A percentile compares a stretch with the other conserved stretches of the same genome.
Conservation (phyloP, 2,888 invertebrate genomes). For the Pachliopta kotzebuea region DNA sequence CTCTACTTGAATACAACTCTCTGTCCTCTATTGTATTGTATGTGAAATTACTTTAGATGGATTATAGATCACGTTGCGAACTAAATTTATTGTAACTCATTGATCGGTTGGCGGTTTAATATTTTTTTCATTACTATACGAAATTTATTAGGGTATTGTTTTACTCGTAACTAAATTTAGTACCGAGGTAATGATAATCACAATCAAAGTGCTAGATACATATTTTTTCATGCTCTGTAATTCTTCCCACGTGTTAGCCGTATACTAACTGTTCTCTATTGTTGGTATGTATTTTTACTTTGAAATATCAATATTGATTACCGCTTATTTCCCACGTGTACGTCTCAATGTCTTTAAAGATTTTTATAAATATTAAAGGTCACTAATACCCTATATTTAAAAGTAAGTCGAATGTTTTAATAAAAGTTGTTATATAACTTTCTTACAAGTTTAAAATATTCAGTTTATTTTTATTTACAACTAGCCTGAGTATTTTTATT, state of each 20-base stretch:
- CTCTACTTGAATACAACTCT: slow-evolving; percentile 62
- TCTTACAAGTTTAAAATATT: neutral
- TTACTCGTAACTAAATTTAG: slow-evolving; percentile 22
- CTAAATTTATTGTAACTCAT: slow-evolving; percentile 24
- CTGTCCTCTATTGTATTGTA: slow-evolving; percentile 56
- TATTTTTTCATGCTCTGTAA: no score
- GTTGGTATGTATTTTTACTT: neutral
- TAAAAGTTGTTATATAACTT: neutral
- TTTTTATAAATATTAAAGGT: neutral
- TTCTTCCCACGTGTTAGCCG: no score
- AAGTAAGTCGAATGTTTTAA: neutral
- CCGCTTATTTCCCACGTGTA: neutral
- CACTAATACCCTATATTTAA: neutral
- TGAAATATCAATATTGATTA: neutral
- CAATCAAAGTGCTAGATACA: neutral
- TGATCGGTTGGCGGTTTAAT: slow-evolving; percentile 20
- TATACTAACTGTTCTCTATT: neutral
- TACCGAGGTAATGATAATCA: neutral
- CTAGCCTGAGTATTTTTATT: no score
- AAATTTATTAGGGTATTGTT: slow-evolving; percentile 22
- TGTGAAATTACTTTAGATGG: slow-evolving; percentile 46
- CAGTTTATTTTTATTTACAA: no score
- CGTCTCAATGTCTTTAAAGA: neutral
- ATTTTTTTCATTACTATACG: slow-evolving; percentile 21
- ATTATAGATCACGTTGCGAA: slow-evolving; percentile 25